Evolutionary conservation across 2,113 vertebrate genomes (phyloP).

Genomic region (Blennius ocellaris): DNA sequence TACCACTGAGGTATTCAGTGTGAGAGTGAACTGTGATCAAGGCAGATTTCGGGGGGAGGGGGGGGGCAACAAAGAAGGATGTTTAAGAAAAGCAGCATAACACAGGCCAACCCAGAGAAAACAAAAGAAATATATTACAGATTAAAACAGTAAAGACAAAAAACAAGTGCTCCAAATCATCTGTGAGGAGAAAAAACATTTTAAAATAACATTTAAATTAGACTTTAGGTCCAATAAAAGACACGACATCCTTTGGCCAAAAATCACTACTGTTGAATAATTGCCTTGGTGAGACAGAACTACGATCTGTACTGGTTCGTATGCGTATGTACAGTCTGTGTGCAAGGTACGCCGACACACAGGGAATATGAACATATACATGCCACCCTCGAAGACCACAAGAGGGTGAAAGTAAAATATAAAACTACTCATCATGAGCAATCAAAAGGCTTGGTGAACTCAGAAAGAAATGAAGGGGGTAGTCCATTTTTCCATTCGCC

Average conservation of each 20-base stretch:
- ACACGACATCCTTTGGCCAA: conserved; percentile 69
- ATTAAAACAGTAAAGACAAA: conserved; percentile 54
- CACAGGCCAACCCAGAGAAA: conserved; percentile 48
- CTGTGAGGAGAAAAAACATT: conserved; percentile 17
- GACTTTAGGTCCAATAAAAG: conserved; percentile 66
- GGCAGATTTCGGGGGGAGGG: conserved; percentile 16
- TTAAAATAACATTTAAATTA: conserved; percentile 75
- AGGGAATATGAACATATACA: conserved; percentile 65
- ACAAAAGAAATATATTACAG: conserved; percentile 73
- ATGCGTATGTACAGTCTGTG: conserved; percentile 66
- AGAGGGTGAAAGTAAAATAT: conserved; percentile 53
- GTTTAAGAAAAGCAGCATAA: conserved; percentile 57
- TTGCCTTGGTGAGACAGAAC: conserved; percentile 43
- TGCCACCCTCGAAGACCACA: conserved; percentile 55
- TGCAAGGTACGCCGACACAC: conserved; percentile 46
- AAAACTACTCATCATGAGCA: conserved; percentile 57
- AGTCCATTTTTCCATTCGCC: conserved; percentile 49
- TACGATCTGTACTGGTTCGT: conserved; percentile 24
- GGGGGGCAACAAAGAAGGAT: conserved; percentile 27
- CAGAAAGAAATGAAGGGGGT: conserved; percentile 35
- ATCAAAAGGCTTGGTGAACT: conserved; percentile 60
- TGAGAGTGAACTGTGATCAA: conserved; percentile 42
- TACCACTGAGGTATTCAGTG: conserved; percentile 52
- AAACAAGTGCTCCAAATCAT: conserved; percentile 38
- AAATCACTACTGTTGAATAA: conserved; percentile 20